These are phyloP conservation scores for Ypsolopha sequella DNA, from an alignment of 2,888 invertebrate species.

Conservation along the genomic window DNA sequence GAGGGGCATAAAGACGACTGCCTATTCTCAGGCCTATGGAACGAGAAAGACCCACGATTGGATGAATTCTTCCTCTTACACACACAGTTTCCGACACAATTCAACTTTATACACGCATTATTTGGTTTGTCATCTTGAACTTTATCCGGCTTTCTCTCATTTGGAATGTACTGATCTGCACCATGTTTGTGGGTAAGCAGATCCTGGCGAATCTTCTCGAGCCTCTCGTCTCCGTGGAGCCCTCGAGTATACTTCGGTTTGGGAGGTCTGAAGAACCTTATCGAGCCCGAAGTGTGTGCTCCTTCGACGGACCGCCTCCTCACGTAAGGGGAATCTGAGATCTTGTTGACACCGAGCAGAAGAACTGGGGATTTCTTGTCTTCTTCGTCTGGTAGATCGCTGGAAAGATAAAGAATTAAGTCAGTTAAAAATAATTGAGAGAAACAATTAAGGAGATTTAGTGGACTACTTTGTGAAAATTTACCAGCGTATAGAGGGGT, in stretches of 20 bases:
- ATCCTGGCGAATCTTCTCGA: conserved; percentile 59
- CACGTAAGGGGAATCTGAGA: conserved; percentile 55
- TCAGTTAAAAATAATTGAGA: background rate
- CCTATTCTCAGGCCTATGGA: conserved; percentile 48
- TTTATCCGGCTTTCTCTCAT: conserved; percentile 29
- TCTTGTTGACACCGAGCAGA: conserved; percentile 73
- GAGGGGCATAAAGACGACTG: conserved; percentile 38
- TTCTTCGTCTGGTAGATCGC: conserved; percentile 73
- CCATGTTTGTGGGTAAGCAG: conserved; percentile 53
- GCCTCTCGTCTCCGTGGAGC: conserved; percentile 53
- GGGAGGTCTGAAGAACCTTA: conserved; percentile 55
- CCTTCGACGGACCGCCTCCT: conserved; percentile 47
- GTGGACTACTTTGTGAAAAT: background rate
- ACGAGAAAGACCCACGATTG: conserved; percentile 55
- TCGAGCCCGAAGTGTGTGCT: conserved; percentile 46
- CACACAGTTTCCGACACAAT: conserved; percentile 51
- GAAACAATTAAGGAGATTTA: background rate
- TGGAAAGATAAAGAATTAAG: conserved; percentile 38
- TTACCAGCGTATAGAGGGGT: background rate
- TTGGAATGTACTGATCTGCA: conserved; percentile 55
- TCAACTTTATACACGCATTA: conserved; percentile 35
- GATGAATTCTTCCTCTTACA: conserved; percentile 51
- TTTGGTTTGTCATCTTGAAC: conserved; percentile 4
- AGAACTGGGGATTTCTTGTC: conserved; percentile 72
- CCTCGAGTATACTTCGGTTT: conserved; percentile 60